These are phyloP conservation scores for Heliconius aoede DNA, from an alignment of 2,888 invertebrate species.

Conservation along the genomic window DNA sequence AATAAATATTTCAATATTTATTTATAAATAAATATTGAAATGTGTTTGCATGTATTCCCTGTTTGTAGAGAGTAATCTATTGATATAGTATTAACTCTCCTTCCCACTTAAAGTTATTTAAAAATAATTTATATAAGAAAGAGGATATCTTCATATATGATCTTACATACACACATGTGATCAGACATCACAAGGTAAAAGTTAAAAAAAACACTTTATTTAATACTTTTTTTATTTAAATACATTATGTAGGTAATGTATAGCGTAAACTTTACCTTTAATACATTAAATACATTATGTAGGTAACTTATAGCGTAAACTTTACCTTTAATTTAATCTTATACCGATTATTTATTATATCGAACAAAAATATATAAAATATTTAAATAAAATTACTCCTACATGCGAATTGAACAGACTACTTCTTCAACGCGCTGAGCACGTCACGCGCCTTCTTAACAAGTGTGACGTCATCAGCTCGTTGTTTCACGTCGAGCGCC, in stretches of 20 bases:
- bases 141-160: no score
- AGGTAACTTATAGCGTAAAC: no score
- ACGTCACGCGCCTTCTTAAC: conserved; percentile 66
- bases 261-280: no score
- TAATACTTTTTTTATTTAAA: no score
- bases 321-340: no score
- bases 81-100: background rate
- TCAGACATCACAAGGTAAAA: background rate
- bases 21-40: background rate
- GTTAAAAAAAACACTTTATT: no score
- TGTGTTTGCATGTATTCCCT: background rate
- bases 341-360: no score
- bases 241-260: no score
- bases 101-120: background rate
- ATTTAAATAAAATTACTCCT: background rate
- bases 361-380: no score
- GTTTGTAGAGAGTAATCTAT: background rate
- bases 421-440: conserved; percentile 52
- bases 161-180: background rate
- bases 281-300: no score
- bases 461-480: conserved; percentile 68
- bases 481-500: conserved; percentile 57
- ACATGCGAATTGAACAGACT: background rate
- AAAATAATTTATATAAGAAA: background rate
- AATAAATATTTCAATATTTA: no score